Evolutionary conservation across 2,797 vertebrate species (phyloP), one percentile per base, ranked within the genome.

Genomic region (Enteromius anoplus): DNA sequence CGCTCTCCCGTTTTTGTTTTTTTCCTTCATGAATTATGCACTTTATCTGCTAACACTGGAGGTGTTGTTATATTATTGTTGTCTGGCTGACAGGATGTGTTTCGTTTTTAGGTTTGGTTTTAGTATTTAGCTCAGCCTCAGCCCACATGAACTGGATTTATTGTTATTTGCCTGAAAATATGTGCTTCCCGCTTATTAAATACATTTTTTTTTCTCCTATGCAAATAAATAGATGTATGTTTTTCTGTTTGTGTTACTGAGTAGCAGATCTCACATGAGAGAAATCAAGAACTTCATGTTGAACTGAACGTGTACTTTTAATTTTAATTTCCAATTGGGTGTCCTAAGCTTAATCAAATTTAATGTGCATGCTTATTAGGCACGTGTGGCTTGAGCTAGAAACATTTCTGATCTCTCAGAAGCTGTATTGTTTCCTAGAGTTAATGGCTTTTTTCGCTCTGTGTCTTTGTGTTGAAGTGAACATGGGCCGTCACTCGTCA

Each of bases 401-500:
- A 0, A 45, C 9, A 3, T 45, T 11, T 49, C 4, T 51, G 26
- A 78, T 65, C 26, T 47, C 62, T 49, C 1, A 51, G 12, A 26
- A 19, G 14, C 4, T 34, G 8, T 29, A 42, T 9, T 32, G 32
- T 17, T n/a, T 55, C 6, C 5, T 66, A n/a, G 55, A 4, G 21
- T 75, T 14, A 23, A 29, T 34, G 21, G 3, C 2, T 21, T 3
- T 45, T 17, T 7, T 29, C 26, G 12, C 5, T 60, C 14, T 45
- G 34, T 17, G 14, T 21, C 4, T 40, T 19, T 49, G 12, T 0
- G 8, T 1, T 68, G 83, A 15, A 90, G 85, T 82, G 84, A 88
- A 75, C 65, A 98, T 98, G 97, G 97, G 97, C 58, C 96, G 95
- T 4, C 96, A 90, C 85, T 98, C 97, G 3, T 98, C 97, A 6